These are phyloP conservation scores for Carabus problematicus DNA, from an alignment of 2,888 invertebrate species.

Conservation along the genomic window DNA sequence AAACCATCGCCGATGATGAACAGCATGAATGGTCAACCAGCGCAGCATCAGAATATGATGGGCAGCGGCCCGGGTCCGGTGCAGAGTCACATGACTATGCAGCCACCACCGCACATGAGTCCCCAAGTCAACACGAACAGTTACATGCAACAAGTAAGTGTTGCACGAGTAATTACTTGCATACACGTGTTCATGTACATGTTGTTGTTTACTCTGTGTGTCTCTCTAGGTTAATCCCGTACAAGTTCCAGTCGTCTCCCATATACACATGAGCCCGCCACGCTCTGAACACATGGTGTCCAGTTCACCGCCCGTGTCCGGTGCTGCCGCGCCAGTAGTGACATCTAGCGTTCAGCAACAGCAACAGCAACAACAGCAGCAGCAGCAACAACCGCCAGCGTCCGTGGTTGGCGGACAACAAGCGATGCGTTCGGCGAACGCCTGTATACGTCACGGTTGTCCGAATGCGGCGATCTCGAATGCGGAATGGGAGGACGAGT, in stretches of 20 bases:
- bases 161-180: too few relatives aligned
- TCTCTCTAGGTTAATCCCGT: conserved; percentile 53
- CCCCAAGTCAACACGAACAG: conserved; percentile 59
- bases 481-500: conserved; percentile 96
- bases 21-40: conserved; percentile 56
- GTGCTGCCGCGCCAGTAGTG: conserved; percentile 58
- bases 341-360: conserved; percentile 56
- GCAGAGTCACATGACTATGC: conserved; percentile 57
- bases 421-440: conserved; percentile 58
- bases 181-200: too few relatives aligned
- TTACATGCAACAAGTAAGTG: conserved; percentile 60
- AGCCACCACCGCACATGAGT: conserved; percentile 54
- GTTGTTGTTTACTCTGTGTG: conserved; percentile 36
- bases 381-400: conserved; percentile 49
- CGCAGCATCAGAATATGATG: conserved; percentile 59
- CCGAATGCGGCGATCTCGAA: conserved; percentile 89
- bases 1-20: conserved; percentile 59
- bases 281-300: conserved; percentile 59
- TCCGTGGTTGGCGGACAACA: neutral
- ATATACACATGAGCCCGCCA: conserved; percentile 60
- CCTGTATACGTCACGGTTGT: conserved; percentile 89
- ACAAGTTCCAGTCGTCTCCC: conserved; percentile 56
- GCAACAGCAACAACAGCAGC: conserved; percentile 59
- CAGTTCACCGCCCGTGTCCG: conserved; percentile 62
- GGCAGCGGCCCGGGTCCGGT: conserved; percentile 52